phyloP scores from a whole-genome alignment of 2,888 invertebrate species.

The Leptopilina syphax region DNA sequence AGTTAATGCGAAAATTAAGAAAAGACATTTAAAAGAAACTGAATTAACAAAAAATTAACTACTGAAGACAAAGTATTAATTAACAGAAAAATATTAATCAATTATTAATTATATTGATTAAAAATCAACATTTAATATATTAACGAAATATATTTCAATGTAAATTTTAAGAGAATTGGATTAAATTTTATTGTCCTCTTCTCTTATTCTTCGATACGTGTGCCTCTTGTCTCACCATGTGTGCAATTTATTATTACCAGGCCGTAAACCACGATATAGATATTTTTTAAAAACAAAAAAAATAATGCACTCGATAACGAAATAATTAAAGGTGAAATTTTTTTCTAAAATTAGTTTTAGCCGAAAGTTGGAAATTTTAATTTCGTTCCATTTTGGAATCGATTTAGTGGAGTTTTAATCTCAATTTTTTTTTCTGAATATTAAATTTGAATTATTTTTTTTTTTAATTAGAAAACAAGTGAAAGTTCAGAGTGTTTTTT shows the following conservation, averaged over 20 bases:
- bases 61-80: no score
- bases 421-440: neutral
- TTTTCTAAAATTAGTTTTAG: no score
- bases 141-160: neutral
- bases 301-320: slow-evolving; percentile 5
- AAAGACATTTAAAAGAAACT: no score
- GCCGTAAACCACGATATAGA: slow-evolving; percentile 11
- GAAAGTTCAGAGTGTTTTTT: slow-evolving; percentile 25
- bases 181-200: neutral
- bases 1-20: no score
- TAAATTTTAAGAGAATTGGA: slow-evolving; percentile 29
- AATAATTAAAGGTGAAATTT: no score
- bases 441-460: neutral
- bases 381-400: slow-evolving; percentile 14
- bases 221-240: slow-evolving; percentile 29
- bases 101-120: no score
- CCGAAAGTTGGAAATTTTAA: no score
- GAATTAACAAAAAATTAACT: no score
- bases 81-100: neutral
- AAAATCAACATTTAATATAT: no score
- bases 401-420: slow-evolving; percentile 1
- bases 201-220: slow-evolving; percentile 30
- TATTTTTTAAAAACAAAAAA: neutral
- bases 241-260: slow-evolving; percentile 38
- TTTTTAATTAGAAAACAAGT: neutral